Percentiles rank a stretch among this genome's conserved stretches.
Evolutionary conservation across 2,113 vertebrate genomes (phyloP).

Genomic region (Vulpes vulpes): DNA sequence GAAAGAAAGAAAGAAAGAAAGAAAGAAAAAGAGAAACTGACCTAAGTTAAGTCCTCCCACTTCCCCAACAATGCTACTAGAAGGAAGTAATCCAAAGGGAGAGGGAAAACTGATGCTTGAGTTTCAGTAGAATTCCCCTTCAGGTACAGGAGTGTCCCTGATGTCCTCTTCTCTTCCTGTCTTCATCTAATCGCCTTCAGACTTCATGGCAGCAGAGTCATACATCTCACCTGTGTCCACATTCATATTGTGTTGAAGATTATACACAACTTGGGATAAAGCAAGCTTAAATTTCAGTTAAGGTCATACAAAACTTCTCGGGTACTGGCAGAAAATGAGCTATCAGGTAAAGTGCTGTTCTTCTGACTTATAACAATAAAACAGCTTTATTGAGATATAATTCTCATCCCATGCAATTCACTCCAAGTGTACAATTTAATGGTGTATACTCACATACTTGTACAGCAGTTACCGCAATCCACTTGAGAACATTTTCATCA

Average conservation of each 20-base stretch:
- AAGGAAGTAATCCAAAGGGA: not conserved
- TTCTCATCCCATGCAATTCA: not conserved
- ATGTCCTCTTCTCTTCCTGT: not conserved
- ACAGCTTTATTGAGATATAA: not conserved
- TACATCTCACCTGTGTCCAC: not conserved
- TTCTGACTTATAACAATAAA: not conserved
- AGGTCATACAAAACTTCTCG: not conserved
- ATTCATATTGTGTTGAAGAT: not conserved
- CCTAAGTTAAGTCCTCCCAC: accelerated
- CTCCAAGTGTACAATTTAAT: not conserved
- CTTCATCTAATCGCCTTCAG: not conserved
- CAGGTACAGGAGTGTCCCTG: too few relatives aligned
- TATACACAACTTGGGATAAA: not conserved
- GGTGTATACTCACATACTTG: not conserved
- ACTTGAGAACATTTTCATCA: not conserved
- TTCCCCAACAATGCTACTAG: not conserved
- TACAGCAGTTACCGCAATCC: not conserved
- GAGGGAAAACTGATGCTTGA: not conserved
- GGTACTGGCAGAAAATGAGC: not conserved
- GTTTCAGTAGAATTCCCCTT: not conserved
- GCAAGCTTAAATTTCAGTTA: not conserved
- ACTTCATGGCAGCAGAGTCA: not conserved
- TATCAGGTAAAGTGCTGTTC: not conserved
- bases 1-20: not conserved
- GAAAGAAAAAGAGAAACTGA: not conserved